Conservation (phyloP, 2,113 vertebrate genomes). For the Cisticola juncidis region DNA sequence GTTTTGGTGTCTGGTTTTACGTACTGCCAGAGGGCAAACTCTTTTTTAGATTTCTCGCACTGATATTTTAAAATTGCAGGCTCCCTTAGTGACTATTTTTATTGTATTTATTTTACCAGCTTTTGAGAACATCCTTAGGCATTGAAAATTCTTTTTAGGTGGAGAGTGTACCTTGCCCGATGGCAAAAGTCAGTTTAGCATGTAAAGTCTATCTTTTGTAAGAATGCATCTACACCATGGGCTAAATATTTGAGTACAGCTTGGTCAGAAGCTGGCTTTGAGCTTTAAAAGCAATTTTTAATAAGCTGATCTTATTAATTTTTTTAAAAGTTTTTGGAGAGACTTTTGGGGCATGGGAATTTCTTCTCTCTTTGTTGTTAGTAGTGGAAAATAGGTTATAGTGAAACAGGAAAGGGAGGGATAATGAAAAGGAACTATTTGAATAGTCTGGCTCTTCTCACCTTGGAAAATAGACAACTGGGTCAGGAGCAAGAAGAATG, state of each 20-base stretch:
- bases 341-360: slow-evolving; percentile 31
- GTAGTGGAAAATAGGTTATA: slow-evolving; percentile 17
- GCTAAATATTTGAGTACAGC: neutral
- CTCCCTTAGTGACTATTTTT: slow-evolving; percentile 49
- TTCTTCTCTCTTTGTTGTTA: neutral
- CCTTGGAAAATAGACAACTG: slow-evolving; percentile 10
- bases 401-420: neutral
- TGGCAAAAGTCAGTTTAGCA: slow-evolving; percentile 40
- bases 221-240: slow-evolving; percentile 5
- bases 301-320: neutral
- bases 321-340: neutral
- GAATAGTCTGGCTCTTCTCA: slow-evolving; percentile 38
- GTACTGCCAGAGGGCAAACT: slow-evolving; percentile 22
- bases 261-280: slow-evolving; percentile 6
- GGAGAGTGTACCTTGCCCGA: neutral
- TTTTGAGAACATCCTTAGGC: slow-evolving; percentile 59
- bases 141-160: slow-evolving; percentile 57
- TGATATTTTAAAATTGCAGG: slow-evolving; percentile 65
- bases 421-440: slow-evolving; percentile 30
- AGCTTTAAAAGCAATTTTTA: slow-evolving; percentile 16
- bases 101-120: slow-evolving; percentile 42
- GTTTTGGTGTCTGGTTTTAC: slow-evolving; percentile 62
- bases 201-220: slow-evolving; percentile 38
- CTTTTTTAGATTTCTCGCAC: slow-evolving; percentile 61
- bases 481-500: neutral